phyloP scores from a whole-genome alignment of 2,888 invertebrate species.

The Anodontia alba region DNA sequence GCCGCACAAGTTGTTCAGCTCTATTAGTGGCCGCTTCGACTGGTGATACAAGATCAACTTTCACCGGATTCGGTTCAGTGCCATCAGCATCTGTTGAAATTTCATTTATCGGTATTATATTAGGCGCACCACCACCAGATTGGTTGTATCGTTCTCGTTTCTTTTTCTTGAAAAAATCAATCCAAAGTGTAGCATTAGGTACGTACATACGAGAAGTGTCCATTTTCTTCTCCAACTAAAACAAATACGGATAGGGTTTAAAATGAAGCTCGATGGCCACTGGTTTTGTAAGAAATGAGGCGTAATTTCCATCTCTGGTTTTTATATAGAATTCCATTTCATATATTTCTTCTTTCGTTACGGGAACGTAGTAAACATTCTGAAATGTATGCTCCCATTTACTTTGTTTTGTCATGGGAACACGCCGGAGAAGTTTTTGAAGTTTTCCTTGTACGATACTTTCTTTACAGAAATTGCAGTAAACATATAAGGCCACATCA shows the following conservation, averaged over 20 bases:
- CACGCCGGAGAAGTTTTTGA: background rate
- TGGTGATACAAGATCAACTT: conserved; percentile 6
- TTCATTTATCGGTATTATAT: background rate
- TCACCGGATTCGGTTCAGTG: background rate
- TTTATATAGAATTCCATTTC: conserved; percentile 4
- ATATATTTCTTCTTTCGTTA: background rate
- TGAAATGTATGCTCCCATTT: conserved; percentile 5
- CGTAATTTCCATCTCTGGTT: background rate
- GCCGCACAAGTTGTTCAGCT: background rate
- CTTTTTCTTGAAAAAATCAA: background rate
- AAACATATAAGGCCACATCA: background rate
- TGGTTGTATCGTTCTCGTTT: background rate
- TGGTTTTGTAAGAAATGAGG: background rate
- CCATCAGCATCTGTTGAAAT: background rate
- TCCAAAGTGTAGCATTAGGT: background rate
- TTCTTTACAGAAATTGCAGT: background rate
- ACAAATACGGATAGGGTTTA: conserved; percentile 1
- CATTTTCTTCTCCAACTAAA: background rate
- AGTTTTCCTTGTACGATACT: background rate
- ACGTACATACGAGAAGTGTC: background rate
- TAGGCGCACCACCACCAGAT: background rate
- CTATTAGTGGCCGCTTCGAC: background rate
- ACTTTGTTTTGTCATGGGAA: background rate
- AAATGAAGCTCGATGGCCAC: background rate
- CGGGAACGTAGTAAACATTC: background rate